Evolutionary conservation across 2,113 vertebrate species (phyloP).

Genomic region (Saccopteryx leptura): DNA sequence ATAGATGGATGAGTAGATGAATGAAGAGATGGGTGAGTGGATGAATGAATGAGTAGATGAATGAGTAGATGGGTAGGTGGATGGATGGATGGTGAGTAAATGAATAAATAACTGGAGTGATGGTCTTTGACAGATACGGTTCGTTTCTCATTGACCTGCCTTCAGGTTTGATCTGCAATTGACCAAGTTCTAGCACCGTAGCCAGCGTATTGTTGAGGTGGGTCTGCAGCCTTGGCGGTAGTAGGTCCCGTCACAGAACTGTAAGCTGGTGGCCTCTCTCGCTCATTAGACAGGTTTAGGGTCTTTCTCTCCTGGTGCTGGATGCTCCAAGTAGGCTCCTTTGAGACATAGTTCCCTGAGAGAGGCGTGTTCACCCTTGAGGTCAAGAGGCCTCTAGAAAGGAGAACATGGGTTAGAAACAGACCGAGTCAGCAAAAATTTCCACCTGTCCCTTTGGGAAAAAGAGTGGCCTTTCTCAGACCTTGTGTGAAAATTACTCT

Average conservation of each 20-base stretch:
- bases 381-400: neutral
- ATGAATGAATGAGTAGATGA: neutral
- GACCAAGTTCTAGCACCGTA: neutral
- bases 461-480: neutral
- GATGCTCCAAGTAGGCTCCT: neutral
- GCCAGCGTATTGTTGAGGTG: neutral
- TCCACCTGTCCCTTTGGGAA: neutral
- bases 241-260: neutral
- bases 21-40: fast-evolving
- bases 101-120: neutral
- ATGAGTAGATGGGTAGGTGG: fast-evolving
- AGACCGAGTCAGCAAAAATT: neutral
- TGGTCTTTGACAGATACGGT: neutral
- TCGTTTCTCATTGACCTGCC: neutral
- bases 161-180: neutral
- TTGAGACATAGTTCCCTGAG: neutral
- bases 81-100: neutral
- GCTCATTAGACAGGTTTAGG: neutral
- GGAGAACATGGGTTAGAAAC: neutral
- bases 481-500: neutral
- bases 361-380: neutral
- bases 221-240: neutral
- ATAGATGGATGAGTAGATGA: fast-evolving
- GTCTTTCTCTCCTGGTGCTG: neutral
- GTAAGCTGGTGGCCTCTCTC: neutral